Evolutionary conservation across 2,797 vertebrate genomes (phyloP).

Genomic region (Lemur catta): DNA sequence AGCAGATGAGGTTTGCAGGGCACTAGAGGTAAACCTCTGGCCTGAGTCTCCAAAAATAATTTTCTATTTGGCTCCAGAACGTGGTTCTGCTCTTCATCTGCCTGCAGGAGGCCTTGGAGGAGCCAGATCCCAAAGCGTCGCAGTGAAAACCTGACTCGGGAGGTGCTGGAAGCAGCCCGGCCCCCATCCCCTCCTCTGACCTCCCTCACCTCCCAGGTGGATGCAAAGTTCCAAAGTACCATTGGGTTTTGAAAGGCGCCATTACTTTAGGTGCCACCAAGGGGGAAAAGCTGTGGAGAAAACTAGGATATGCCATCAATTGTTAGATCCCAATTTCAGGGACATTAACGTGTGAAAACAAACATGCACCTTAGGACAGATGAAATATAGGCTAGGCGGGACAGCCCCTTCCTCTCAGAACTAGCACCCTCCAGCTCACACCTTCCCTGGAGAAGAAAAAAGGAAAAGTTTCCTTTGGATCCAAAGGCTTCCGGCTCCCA

Average conservation of each 20-base stretch:
- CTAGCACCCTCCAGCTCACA: background rate
- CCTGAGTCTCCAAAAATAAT: slow-evolving; percentile 20
- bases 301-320: background rate
- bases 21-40: background rate
- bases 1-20: background rate
- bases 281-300: background rate
- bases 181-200: background rate
- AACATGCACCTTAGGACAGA: background rate
- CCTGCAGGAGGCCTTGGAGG: background rate
- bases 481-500: background rate
- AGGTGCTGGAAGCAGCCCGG: background rate
- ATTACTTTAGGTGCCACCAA: background rate
- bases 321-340: background rate
- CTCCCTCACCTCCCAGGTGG: background rate
- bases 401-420: background rate
- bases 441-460: background rate
- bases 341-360: background rate
- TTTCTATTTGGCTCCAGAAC: slow-evolving; percentile 18
- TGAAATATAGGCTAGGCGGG: background rate
- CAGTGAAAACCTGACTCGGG: background rate
- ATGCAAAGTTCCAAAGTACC: background rate
- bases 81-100: background rate
- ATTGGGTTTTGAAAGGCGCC: background rate
- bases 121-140: background rate
- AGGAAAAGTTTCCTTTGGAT: background rate